These are phyloP conservation scores for Forbesichthys papilliferus DNA, from an alignment of 2,113 vertebrate species.

Conservation along the genomic window DNA sequence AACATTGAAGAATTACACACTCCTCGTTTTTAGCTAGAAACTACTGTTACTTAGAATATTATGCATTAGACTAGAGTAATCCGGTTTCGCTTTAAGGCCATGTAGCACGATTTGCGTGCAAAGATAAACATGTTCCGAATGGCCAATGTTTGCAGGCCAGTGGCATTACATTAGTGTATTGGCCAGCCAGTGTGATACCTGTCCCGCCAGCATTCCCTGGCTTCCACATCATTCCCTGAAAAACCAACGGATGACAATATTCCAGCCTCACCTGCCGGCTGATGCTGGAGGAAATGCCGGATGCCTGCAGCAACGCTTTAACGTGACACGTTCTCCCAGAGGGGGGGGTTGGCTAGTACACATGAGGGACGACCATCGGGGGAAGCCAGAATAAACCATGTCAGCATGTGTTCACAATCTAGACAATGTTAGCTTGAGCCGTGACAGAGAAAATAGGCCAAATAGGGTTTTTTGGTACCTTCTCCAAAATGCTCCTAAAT, in stretches of 20 bases:
- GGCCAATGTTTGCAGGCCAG: no score
- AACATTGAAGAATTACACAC: no score
- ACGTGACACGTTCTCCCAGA: not conserved
- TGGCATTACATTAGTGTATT: slow-evolving; percentile 19
- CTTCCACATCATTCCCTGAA: slow-evolving; percentile 64
- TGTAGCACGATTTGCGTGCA: no score
- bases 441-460: not conserved
- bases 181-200: slow-evolving; percentile 35
- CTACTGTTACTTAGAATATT: no score
- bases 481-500: no score
- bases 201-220: slow-evolving; percentile 60
- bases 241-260: slow-evolving; percentile 40
- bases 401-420: slow-evolving; percentile 26
- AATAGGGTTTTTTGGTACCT: no score
- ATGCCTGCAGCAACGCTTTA: slow-evolving; percentile 2
- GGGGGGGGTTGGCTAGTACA: not conserved
- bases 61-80: no score
- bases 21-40: no score
- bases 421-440: not conserved
- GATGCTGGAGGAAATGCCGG: not conserved
- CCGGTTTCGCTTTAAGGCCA: no score
- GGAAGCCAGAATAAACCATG: slow-evolving; percentile 51
- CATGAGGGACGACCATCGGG: slow-evolving; percentile 16
- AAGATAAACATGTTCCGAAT: no score
- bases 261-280: slow-evolving; percentile 22